phyloP scores from a whole-genome alignment of 1,140 invertebrate genomes.

The Heliothis subflexa region DNA sequence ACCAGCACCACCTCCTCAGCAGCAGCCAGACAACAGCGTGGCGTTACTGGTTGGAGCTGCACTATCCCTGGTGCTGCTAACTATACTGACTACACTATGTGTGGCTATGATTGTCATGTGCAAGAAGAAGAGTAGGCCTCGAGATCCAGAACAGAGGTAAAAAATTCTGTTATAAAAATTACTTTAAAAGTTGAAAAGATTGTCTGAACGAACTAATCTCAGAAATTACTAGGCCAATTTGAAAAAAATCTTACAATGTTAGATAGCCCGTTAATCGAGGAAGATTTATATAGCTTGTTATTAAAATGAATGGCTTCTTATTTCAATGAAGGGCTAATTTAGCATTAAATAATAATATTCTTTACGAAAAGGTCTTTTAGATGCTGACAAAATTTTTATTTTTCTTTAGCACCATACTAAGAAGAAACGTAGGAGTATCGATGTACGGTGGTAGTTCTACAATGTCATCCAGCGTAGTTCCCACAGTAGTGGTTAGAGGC shows the following conservation, averaged over 20 bases:
- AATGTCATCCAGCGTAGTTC: conserved; percentile 65
- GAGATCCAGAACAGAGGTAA: conserved; percentile 74
- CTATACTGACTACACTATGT: conserved; percentile 77
- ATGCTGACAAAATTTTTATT: background rate
- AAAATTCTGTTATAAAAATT: no score
- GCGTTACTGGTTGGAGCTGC: conserved; percentile 75
- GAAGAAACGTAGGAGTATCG: conserved; percentile 77
- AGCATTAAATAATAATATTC: no score
- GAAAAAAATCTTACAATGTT: no score
- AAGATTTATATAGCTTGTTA: no score
- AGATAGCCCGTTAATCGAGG: no score
- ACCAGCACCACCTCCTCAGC: conserved; percentile 63
- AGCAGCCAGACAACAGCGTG: conserved; percentile 69
- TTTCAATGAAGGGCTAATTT: no score
- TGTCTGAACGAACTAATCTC: no score
- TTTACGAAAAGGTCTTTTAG: no score
- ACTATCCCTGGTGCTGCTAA: conserved; percentile 71
- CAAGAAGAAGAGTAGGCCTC: conserved; percentile 71
- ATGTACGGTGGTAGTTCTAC: conserved; percentile 79
- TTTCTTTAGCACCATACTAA: conserved; percentile 66
- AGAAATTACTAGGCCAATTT: no score
- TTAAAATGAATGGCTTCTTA: no score
- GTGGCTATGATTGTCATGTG: conserved; percentile 79
- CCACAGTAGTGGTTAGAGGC: conserved; percentile 77
- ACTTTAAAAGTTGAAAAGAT: no score